Conservation (phyloP, 2,797 vertebrate genomes). For the Menidia menidia region DNA sequence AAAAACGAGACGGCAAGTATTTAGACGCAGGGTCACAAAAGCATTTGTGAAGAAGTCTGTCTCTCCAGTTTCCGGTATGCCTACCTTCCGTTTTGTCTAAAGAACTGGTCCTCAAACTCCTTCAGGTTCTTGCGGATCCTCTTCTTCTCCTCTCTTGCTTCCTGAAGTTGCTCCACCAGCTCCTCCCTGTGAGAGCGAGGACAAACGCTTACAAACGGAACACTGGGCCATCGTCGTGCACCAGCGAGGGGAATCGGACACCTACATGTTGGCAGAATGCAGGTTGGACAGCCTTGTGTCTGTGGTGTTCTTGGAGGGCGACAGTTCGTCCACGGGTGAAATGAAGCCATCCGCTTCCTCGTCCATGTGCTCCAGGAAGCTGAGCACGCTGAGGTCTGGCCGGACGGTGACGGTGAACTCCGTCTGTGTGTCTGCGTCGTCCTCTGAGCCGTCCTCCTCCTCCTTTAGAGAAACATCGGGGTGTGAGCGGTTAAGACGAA, state of each 20-base stretch:
- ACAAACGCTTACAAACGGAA: constrained; percentile 4
- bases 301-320: constrained; percentile 86
- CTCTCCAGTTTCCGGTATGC: not conserved
- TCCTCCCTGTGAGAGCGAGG: constrained; percentile 84
- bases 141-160: constrained; percentile 96
- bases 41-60: not conserved
- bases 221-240: no score
- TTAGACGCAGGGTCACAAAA: not conserved
- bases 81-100: constrained; percentile 96
- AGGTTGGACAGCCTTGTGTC: constrained; percentile 95
- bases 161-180: constrained; percentile 95
- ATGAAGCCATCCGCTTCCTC: constrained; percentile 93
- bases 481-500: not conserved
- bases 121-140: constrained; percentile 93
- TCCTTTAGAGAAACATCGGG: constrained; percentile 69
- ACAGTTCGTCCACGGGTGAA: constrained; percentile 93
- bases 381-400: constrained; percentile 85
- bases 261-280: constrained; percentile 93
- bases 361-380: constrained; percentile 92
- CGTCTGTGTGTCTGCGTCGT: constrained; percentile 85
- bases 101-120: constrained; percentile 98
- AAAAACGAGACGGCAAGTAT: constrained; percentile 29
- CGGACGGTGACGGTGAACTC: constrained; percentile 84
- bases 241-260: not conserved
- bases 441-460: constrained; percentile 95